These are phyloP conservation scores for Fregetta grallaria DNA, from an alignment of 2,113 vertebrate species.

Conservation along the genomic window DNA sequence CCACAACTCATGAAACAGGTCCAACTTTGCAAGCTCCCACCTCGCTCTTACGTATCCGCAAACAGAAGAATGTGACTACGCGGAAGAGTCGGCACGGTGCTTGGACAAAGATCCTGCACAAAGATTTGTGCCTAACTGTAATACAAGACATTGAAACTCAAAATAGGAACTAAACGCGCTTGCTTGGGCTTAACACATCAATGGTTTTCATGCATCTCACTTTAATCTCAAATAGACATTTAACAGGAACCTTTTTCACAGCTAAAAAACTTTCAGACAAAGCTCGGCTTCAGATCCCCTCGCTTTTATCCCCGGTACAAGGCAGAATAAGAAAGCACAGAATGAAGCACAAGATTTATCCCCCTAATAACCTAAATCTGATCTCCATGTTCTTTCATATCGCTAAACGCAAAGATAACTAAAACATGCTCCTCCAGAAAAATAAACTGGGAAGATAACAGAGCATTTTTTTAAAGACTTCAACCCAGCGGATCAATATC, in stretches of 20 bases:
- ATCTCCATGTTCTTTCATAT: constrained; percentile 20
- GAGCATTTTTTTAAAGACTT: neutral
- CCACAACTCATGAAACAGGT: fast-evolving
- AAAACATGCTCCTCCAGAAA: constrained; percentile 3
- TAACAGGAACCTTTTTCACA: constrained; percentile 13
- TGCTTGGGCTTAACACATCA: neutral
- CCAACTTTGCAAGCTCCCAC: neutral
- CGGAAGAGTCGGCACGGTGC: neutral
- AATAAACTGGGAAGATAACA: constrained; percentile 17
- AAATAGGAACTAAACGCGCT: neutral
- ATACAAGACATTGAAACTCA: neutral
- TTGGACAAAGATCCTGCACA: neutral
- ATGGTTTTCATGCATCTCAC: neutral
- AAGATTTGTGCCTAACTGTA: neutral
- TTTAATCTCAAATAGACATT: constrained; percentile 36
- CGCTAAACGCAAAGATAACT: neutral
- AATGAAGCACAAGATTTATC: constrained; percentile 38
- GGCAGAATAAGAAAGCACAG: neutral
- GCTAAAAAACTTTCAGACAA: constrained; percentile 24
- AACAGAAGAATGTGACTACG: neutral
- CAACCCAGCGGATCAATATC: constrained; percentile 46
- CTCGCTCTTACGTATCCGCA: neutral
- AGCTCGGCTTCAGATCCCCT: neutral
- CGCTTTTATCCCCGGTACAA: constrained; percentile 12
- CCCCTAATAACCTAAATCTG: constrained; percentile 30